These are phyloP conservation scores for Phyllostomus discolor DNA, from an alignment of 2,113 vertebrate genomes.

Conservation along the genomic window DNA sequence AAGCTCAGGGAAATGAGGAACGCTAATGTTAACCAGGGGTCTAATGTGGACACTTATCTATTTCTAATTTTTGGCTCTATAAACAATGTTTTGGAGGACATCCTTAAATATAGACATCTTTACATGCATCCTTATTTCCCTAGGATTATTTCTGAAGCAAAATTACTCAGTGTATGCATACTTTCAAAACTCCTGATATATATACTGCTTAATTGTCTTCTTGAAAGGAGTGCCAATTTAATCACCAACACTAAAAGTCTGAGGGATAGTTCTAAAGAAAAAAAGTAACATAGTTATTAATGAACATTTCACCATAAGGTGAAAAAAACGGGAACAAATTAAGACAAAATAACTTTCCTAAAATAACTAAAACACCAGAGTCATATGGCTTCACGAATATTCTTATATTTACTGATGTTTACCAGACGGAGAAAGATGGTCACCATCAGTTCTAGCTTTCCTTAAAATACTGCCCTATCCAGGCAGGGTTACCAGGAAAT, in stretches of 20 bases:
- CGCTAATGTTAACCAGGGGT: neutral
- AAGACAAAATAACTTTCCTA: neutral
- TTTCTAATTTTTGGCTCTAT: neutral
- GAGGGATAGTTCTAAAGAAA: neutral
- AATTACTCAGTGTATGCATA: neutral
- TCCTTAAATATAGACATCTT: neutral
- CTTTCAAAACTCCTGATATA: neutral
- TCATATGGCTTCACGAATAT: neutral
- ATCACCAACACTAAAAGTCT: neutral
- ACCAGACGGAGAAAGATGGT: neutral
- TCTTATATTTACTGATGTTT: neutral
- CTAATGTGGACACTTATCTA: neutral
- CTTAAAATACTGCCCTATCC: neutral
- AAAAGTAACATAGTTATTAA: neutral
- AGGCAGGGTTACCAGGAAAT: neutral
- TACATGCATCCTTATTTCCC: neutral
- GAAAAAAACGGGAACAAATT: neutral
- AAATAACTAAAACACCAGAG: neutral
- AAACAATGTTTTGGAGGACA: neutral
- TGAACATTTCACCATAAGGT: neutral
- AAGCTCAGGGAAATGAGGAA: neutral
- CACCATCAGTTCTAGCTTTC: neutral
- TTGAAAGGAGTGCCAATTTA: neutral
- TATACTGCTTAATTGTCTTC: neutral
- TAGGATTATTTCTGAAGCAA: neutral